Evolutionary conservation across 2,888 invertebrate species (phyloP), one percentile per base, ranked within the genome.

Genomic region (Luperina testacea): DNA sequence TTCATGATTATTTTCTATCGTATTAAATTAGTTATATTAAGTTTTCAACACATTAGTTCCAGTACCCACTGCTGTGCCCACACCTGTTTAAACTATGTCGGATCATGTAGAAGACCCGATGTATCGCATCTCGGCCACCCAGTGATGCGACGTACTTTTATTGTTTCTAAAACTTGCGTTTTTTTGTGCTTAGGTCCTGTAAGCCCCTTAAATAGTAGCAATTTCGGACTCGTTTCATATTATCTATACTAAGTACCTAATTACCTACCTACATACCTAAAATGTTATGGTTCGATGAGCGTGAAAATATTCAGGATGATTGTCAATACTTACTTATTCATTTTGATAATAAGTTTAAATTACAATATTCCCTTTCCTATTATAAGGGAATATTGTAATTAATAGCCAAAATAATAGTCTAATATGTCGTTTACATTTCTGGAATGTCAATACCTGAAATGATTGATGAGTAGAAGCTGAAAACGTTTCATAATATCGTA

Each of bases 241-340:
- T 70, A 63, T 1, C 42, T 42, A 42, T 42, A 20, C 0, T 20
- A n/a, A 63, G 11, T 57, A n/a, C 11, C 17, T 61, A 7, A 42
- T 8, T 42, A 42, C 42, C 42, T 42, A 42, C 42, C 7, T 42
- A 79, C 20, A 11, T 32, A 45, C 17, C 4, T 38, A 38, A 5
- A n/a, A 48, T 48, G 38, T 0, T 38, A 80, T 48, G 63, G 72
- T 78, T 64, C 27, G 53, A 38, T 38, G 13, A 78, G 48, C 78
- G 8, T 78, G 32, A 53, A 27, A 27, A 24, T 48, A 24, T 38
- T 32, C 6, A 32, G 3, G 51, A 13, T 53, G 15, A n/a, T 42
- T 78, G 4, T 17, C 3, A 59, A 53, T 53, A 27, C 11, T 15
- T 48, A 45, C 57, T 38, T 2, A 38, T 38, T 38, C 7, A 38